A percentile compares a stretch with the other conserved stretches of the same genome.
Conservation (phyloP, 2,797 vertebrate species). For the Limosa lapponica region DNA sequence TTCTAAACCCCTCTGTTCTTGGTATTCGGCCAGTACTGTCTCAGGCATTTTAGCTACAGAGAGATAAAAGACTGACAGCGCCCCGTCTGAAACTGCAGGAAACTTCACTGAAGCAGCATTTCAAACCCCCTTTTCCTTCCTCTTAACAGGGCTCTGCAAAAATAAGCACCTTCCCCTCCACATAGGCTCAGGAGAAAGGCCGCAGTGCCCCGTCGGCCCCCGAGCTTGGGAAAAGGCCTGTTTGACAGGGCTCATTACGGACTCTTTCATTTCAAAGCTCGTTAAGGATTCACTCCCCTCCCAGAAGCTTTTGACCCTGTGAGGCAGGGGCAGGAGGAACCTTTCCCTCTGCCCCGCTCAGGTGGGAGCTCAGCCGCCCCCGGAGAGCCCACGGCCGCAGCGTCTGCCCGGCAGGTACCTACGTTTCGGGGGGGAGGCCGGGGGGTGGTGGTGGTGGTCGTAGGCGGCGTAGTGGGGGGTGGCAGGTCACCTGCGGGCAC, state of each 20-base stretch:
- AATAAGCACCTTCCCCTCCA: not conserved
- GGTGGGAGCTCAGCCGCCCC: not conserved
- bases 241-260: fast-evolving
- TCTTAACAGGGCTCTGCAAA: not conserved
- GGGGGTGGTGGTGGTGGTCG: not conserved
- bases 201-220: fast-evolving
- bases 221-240: not conserved
- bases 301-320: not conserved
- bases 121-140: not conserved
- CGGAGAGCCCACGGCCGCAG: fast-evolving
- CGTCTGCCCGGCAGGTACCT: constrained; percentile 21
- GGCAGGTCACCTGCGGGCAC: constrained; percentile 43
- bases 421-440: constrained; percentile 65
- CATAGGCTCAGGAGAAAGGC: not conserved
- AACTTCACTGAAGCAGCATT: not conserved
- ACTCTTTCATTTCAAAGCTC: not conserved
- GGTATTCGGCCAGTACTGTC: not conserved
- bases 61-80: not conserved
- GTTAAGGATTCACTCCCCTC: not conserved
- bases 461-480: not conserved
- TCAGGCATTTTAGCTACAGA: not conserved
- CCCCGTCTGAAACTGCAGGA: not conserved
- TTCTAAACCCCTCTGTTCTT: not conserved
- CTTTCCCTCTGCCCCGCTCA: not conserved
- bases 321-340: not conserved